Conservation (phyloP, 2,797 vertebrate species). For the Natrix natrix region DNA sequence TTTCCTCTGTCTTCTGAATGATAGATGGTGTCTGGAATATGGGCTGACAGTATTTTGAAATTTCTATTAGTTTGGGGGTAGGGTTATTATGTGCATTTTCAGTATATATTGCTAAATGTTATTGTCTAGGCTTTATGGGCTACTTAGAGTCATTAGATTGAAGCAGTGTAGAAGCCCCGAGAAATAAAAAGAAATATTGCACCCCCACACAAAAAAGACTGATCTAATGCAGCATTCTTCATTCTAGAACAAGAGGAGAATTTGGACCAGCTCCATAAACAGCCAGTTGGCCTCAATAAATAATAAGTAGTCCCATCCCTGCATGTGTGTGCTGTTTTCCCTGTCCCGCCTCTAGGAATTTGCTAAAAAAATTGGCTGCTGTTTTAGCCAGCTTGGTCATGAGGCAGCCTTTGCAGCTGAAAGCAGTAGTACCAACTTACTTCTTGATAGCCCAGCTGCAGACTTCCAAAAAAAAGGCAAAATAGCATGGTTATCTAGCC, state of each 20-base stretch:
- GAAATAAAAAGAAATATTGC: background rate
- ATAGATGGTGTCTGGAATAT: background rate
- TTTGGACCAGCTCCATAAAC: background rate
- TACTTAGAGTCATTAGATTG: background rate
- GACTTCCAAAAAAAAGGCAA: background rate
- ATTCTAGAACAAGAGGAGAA: background rate
- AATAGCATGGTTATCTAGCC: background rate
- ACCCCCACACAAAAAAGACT: background rate
- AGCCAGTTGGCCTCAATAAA: background rate
- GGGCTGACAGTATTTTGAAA: background rate
- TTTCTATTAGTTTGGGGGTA: background rate
- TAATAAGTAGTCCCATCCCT: background rate
- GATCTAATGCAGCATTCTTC: background rate
- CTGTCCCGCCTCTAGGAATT: background rate
- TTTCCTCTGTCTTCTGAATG: background rate
- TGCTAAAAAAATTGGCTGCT: background rate
- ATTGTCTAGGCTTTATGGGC: background rate
- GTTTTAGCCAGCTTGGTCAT: background rate
- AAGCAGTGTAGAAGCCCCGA: background rate
- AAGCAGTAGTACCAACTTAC: background rate
- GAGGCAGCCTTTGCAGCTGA: accelerated
- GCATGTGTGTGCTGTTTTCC: background rate
- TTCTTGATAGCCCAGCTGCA: constrained; percentile 2
- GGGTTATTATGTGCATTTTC: background rate
- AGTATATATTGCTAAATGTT: background rate